Conservation (phyloP, 2,797 vertebrate genomes). For the Pseudochromis fuscus region DNA sequence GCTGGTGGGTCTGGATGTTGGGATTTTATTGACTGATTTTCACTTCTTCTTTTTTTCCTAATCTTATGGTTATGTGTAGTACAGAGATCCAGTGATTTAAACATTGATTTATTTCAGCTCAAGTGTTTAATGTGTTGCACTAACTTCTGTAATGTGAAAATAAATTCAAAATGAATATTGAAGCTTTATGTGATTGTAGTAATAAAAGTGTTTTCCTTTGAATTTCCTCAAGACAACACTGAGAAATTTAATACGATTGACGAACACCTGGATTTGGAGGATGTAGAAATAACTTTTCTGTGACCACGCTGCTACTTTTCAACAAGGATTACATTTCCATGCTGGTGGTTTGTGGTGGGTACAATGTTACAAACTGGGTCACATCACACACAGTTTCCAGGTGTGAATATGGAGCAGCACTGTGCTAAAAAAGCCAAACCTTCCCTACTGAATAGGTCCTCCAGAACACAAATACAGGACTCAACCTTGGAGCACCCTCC, state of each 20-base stretch:
- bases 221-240: too few relatives aligned
- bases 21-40: not conserved
- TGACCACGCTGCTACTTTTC: not conserved
- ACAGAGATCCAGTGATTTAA: not conserved
- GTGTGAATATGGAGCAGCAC: slow-evolving; percentile 35
- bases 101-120: not conserved
- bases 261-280: too few relatives aligned
- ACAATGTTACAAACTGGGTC: slow-evolving; percentile 41
- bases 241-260: too few relatives aligned
- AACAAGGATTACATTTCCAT: not conserved
- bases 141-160: too few relatives aligned
- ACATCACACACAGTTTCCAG: slow-evolving; percentile 11
- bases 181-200: too few relatives aligned
- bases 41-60: not conserved
- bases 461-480: slow-evolving; percentile 17
- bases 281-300: not conserved
- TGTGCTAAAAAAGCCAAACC: slow-evolving; percentile 13
- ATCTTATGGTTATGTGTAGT: not conserved
- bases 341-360: slow-evolving; percentile 5
- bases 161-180: too few relatives aligned
- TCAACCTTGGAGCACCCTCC: slow-evolving; percentile 16
- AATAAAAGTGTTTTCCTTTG: not conserved
- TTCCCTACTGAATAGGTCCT: slow-evolving; percentile 11
- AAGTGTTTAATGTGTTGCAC: too few relatives aligned
- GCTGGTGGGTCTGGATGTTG: not conserved